A percentile compares a stretch with the other conserved stretches of the same genome.
Evolutionary conservation across 2,113 vertebrate species (phyloP).

Genomic region (Actenoides hombroni): DNA sequence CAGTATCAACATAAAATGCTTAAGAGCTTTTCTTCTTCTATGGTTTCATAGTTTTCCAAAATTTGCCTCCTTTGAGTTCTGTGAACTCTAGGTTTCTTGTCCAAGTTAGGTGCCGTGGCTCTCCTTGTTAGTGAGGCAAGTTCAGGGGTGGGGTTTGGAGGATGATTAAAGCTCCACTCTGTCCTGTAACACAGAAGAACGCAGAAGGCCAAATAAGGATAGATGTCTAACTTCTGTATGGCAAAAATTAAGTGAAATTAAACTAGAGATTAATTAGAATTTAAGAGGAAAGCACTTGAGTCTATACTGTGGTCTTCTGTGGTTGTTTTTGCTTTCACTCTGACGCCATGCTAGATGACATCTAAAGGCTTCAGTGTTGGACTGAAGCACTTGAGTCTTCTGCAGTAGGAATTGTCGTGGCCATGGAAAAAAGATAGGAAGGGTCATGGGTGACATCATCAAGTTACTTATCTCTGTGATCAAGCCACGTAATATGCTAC

Average conservation of each 20-base stretch:
- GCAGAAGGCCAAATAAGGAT: not conserved
- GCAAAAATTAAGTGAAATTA: not conserved
- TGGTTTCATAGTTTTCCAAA: not conserved
- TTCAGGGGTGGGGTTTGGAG: not conserved
- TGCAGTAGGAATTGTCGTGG: not conserved
- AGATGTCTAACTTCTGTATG: not conserved
- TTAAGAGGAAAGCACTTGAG: not conserved
- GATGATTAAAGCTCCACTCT: not conserved
- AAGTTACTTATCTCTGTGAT: not conserved
- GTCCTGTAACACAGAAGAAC: not conserved
- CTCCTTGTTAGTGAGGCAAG: not conserved
- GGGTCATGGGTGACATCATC: not conserved
- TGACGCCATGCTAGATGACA: not conserved
- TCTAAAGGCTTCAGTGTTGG: not conserved
- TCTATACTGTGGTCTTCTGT: not conserved
- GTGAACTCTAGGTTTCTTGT: not conserved
- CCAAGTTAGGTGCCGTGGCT: not conserved
- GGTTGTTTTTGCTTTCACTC: not conserved
- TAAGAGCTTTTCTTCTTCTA: not conserved
- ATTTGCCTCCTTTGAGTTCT: not conserved
- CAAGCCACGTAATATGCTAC: accelerated
- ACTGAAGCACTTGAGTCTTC: not conserved
- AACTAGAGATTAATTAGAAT: not conserved
- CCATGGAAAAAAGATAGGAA: not conserved
- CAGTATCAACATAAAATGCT: not conserved